phyloP scores from a whole-genome alignment of 2,888 invertebrate species.

The Drosophila sordidapex region DNA sequence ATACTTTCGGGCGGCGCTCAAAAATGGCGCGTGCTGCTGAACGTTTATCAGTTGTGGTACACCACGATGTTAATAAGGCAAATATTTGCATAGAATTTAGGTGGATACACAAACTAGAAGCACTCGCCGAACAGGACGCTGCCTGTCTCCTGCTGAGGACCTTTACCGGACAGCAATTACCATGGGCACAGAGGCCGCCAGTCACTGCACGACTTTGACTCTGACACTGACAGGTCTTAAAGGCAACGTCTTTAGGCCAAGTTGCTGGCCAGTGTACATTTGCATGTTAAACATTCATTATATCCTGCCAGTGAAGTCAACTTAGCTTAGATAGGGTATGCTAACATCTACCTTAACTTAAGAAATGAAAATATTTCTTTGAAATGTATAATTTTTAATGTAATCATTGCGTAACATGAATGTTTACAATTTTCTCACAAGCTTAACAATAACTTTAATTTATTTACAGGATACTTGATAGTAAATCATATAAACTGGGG shows the following conservation, averaged over 20 bases:
- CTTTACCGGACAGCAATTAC: slow-evolving; percentile 38
- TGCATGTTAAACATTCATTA: slow-evolving; percentile 44
- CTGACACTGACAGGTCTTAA: slow-evolving; percentile 35
- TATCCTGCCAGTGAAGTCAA: slow-evolving; percentile 18
- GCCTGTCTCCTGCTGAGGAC: slow-evolving; percentile 26
- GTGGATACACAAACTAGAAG: slow-evolving; percentile 46
- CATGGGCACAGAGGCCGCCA: slow-evolving; percentile 33
- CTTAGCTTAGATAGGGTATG: background rate
- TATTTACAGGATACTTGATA: slow-evolving; percentile 10
- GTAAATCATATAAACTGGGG: background rate
- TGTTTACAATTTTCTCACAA: background rate
- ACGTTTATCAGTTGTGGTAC: slow-evolving; percentile 34
- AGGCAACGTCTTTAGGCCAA: slow-evolving; percentile 40
- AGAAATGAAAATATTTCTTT: background rate
- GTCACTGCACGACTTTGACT: slow-evolving; percentile 38
- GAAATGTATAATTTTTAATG: background rate
- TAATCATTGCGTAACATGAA: no score
- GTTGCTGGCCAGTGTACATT: slow-evolving; percentile 42
- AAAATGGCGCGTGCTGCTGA: slow-evolving; percentile 43
- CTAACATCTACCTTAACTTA: background rate
- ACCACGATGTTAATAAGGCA: slow-evolving; percentile 67
- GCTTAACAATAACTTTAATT: background rate
- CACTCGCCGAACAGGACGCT: slow-evolving; percentile 27
- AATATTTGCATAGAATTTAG: slow-evolving; percentile 65
- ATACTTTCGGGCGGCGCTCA: slow-evolving; percentile 54